Evolutionary conservation across 2,797 vertebrate species (phyloP).

Genomic region (Urosaurus nigricauda): DNA sequence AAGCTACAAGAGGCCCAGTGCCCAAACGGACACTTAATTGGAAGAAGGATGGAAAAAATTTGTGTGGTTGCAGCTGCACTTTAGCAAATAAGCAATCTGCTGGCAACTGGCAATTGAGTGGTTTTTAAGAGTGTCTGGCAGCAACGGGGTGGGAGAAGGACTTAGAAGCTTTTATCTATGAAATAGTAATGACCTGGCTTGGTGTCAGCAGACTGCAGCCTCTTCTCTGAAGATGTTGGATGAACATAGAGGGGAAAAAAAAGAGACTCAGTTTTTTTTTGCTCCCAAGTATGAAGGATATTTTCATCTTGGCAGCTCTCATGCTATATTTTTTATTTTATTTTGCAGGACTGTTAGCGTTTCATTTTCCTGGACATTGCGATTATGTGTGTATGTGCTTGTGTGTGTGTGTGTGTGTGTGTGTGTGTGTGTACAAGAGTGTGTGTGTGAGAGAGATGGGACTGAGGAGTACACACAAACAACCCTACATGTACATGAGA

Average conservation of each 20-base stretch:
- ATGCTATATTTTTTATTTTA: background rate
- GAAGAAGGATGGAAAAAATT: background rate
- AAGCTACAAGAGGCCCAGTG: background rate
- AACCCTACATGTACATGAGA: no score
- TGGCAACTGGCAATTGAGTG: background rate
- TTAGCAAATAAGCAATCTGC: background rate
- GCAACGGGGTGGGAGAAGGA: background rate
- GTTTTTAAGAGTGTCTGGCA: conserved; percentile 32
- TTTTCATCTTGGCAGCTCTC: no score
- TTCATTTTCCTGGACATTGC: background rate
- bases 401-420: no score
- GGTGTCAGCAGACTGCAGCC: background rate
- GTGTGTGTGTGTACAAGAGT: no score
- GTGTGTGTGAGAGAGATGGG: no score
- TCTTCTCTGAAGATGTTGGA: conserved; percentile 3
- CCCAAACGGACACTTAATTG: background rate
- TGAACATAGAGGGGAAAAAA: background rate
- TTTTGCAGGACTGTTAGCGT: background rate
- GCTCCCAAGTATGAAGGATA: background rate
- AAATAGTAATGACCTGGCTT: conserved; percentile 46
- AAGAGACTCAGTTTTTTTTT: background rate
- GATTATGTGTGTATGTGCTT: no score
- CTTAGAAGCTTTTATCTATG: conserved; percentile 39
- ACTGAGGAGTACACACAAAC: no score
- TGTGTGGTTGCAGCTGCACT: fast-evolving